Conservation (phyloP, 2,113 vertebrate species). For the Oceanodroma tethys region DNA sequence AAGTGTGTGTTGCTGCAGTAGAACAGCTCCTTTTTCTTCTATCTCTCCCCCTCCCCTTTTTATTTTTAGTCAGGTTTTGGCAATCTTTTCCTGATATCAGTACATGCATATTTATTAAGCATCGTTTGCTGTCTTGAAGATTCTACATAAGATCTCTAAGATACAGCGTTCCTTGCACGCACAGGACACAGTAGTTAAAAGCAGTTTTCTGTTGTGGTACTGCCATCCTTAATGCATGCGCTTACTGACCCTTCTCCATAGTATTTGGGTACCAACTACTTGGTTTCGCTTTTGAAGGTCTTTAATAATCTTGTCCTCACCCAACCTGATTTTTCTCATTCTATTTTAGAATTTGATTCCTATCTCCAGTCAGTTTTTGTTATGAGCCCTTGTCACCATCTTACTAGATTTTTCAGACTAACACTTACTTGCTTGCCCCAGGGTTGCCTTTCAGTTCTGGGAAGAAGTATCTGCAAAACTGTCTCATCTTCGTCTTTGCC, state of each 20-base stretch:
- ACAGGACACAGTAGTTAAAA: not conserved
- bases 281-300: not conserved
- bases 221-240: not conserved
- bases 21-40: not conserved
- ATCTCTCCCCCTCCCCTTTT: accelerated
- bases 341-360: not conserved
- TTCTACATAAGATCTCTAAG: not conserved
- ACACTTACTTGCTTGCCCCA: not conserved
- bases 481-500: not conserved
- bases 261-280: not conserved
- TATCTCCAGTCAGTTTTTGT: not conserved
- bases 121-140: not conserved
- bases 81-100: not conserved
- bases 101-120: not conserved
- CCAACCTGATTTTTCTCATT: not conserved
- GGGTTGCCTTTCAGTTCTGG: not conserved
- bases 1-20: not conserved
- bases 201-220: not conserved
- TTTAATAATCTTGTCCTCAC: not conserved
- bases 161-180: not conserved
- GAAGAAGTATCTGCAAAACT: not conserved
- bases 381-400: not conserved
- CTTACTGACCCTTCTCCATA: not conserved
- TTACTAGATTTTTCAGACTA: not conserved
- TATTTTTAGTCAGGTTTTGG: not conserved